A percentile compares a stretch with the other conserved stretches of the same genome.
Conservation (phyloP, 2,113 vertebrate species). For the Platichthys stellatus region DNA sequence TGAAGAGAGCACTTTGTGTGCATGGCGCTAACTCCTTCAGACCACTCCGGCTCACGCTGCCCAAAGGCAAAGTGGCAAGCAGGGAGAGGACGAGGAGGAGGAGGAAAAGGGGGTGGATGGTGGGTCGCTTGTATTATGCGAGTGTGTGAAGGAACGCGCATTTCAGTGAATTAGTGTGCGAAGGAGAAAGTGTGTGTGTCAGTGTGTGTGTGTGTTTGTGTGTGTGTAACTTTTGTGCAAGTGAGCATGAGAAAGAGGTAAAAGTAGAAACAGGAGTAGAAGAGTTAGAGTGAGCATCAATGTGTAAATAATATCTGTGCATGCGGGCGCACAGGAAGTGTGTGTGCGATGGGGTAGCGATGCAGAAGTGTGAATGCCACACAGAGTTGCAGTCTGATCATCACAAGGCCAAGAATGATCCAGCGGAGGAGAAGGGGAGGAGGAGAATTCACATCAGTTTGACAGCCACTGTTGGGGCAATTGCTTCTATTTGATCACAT, state of each 20-base stretch:
- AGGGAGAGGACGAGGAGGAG: constrained; percentile 26
- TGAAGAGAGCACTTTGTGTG: constrained; percentile 74
- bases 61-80: constrained; percentile 77
- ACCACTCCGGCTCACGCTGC: constrained; percentile 72
- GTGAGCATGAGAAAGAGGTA: constrained; percentile 60
- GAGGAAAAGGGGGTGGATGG: not conserved
- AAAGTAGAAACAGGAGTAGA: constrained; percentile 42
- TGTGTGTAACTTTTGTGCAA: constrained; percentile 49
- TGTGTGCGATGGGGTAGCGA: constrained; percentile 33
- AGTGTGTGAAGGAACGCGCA: constrained; percentile 67
- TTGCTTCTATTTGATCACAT: constrained; percentile 40
- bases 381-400: constrained; percentile 26
- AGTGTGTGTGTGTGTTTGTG: too few relatives aligned
- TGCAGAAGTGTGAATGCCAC: constrained; percentile 41
- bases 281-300: constrained; percentile 55
- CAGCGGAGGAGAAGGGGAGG: constrained; percentile 8
- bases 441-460: constrained; percentile 12
- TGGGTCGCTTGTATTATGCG: constrained; percentile 44
- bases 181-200: constrained; percentile 39
- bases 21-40: constrained; percentile 78
- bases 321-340: constrained; percentile 28
- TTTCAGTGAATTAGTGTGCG: constrained; percentile 60
- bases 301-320: constrained; percentile 56
- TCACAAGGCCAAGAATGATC: constrained; percentile 23
- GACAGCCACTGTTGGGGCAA: constrained; percentile 41